Evolutionary conservation across 1,140 invertebrate genomes (phyloP).

Genomic region (Nephila pilipes): DNA sequence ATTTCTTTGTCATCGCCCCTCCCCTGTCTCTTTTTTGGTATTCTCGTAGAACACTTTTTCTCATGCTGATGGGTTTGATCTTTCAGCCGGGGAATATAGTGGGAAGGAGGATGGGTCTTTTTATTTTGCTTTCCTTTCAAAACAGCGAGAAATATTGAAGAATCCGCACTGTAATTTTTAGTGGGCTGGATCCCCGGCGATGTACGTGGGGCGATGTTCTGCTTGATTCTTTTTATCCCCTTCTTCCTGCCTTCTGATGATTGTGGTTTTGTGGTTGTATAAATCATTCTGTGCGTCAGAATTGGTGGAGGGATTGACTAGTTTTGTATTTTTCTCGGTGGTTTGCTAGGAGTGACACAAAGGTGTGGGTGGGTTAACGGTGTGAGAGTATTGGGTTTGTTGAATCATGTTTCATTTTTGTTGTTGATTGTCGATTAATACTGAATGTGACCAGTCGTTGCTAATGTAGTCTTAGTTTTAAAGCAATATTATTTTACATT

Average conservation of each 20-base stretch:
- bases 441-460: not conserved
- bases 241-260: not conserved
- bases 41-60: constrained; percentile 8
- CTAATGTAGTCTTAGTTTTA: too few relatives aligned
- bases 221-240: not conserved
- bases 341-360: not conserved
- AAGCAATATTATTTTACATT: too few relatives aligned
- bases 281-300: constrained; percentile 3
- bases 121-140: not conserved
- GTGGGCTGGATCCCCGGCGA: not conserved
- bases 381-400: not conserved
- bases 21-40: not conserved
- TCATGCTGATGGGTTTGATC: constrained; percentile 34
- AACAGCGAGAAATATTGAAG: not conserved
- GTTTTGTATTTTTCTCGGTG: not conserved
- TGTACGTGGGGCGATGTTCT: not conserved
- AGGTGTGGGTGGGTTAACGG: not conserved
- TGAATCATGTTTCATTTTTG: not conserved
- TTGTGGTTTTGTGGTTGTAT: constrained; percentile 27
- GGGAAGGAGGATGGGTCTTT: not conserved
- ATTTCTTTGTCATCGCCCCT: not conserved
- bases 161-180: constrained; percentile 7
- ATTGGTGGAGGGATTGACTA: not conserved
- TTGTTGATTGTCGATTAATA: not conserved
- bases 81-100: not conserved